phyloP scores from a whole-genome alignment of 1,140 invertebrate species.

The Drosophila trapezifrons region DNA sequence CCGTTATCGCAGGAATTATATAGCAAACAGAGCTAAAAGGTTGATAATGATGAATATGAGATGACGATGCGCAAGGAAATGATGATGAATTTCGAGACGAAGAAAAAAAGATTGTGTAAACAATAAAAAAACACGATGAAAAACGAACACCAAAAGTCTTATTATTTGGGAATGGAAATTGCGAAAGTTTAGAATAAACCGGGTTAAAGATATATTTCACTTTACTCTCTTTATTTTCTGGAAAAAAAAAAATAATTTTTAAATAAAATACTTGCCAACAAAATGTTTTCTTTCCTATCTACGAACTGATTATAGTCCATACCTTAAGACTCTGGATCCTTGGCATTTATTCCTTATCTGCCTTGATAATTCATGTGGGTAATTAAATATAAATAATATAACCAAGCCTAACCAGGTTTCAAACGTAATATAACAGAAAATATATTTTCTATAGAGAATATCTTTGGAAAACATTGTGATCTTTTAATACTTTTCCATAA shows the following conservation, averaged over 20 bases:
- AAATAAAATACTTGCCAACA: too few species aligned
- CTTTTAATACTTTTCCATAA: background rate
- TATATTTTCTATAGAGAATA: too few species aligned
- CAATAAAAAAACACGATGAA: slow-evolving; percentile 34
- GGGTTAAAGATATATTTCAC: too few species aligned
- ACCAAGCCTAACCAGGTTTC: too few species aligned
- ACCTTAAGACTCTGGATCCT: too few species aligned
- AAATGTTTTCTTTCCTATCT: background rate
- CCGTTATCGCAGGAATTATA: slow-evolving; percentile 53
- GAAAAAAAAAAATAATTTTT: background rate
- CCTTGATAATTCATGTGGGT: too few species aligned
- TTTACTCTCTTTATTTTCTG: background rate
- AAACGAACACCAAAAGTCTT: background rate
- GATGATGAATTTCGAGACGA: slow-evolving; percentile 46
- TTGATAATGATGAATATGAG: slow-evolving; percentile 13
- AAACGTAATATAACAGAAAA: too few species aligned
- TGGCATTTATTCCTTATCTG: too few species aligned
- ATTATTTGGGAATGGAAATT: slow-evolving; percentile 1
- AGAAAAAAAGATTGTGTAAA: slow-evolving; percentile 38
- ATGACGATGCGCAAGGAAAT: slow-evolving; percentile 72
- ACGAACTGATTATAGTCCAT: too few species aligned
- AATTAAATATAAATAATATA: too few species aligned
- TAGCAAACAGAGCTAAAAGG: slow-evolving; percentile 36
- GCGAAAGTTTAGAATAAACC: background rate
- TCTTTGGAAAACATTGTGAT: background rate